phyloP scores from a whole-genome alignment of 2,888 invertebrate species.

The Lycocerus yunnanus region DNA sequence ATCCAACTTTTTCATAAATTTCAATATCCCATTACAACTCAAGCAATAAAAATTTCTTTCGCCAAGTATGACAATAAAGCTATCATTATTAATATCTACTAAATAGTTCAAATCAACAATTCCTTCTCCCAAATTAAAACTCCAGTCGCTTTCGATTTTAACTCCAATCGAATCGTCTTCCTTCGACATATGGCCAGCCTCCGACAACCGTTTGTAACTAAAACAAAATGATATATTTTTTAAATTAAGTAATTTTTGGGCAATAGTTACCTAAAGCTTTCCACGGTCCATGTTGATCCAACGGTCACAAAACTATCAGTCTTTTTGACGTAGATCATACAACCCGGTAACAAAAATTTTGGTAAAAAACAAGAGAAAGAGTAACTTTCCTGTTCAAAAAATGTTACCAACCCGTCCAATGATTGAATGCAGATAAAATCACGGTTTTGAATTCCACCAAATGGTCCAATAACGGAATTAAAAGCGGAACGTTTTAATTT shows the following conservation, averaged over 20 bases:
- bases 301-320: constrained; percentile 86
- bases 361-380: constrained; percentile 82
- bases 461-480: constrained; percentile 80
- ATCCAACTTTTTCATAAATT: constrained; percentile 83
- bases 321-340: constrained; percentile 77
- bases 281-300: constrained; percentile 80
- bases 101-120: constrained; percentile 57
- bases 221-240: constrained; percentile 23
- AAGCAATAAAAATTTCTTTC: constrained; percentile 84
- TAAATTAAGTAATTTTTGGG: constrained; percentile 1
- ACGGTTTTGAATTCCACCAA: constrained; percentile 80
- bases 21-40: constrained; percentile 78
- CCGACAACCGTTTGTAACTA: constrained; percentile 79
- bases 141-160: constrained; percentile 76
- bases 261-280: constrained; percentile 67
- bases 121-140: constrained; percentile 74
- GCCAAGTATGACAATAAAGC: constrained; percentile 79
- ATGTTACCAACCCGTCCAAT: constrained; percentile 84
- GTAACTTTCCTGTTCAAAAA: constrained; percentile 93
- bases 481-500: constrained; percentile 76
- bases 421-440: constrained; percentile 93
- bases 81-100: constrained; percentile 61
- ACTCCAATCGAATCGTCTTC: constrained; percentile 61
- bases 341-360: constrained; percentile 81
- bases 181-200: constrained; percentile 66